Evolutionary conservation across 2,113 vertebrate species (phyloP), one percentile per base, ranked within the genome.

Genomic region (Thamnophis sirtalis): DNA sequence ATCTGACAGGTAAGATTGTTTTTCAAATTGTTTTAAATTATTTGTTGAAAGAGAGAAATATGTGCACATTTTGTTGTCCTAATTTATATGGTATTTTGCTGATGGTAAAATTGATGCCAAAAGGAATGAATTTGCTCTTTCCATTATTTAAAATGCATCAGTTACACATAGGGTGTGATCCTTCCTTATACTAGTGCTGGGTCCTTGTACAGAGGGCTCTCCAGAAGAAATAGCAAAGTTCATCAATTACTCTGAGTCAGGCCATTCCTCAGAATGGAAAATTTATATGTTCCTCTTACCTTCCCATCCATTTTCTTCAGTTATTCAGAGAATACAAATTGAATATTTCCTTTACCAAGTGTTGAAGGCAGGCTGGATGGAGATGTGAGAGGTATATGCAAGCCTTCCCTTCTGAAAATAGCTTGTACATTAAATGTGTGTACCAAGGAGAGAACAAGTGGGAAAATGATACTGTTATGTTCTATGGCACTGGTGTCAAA

Each of bases 1-100:
- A 58, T 93, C 93, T 93, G 94, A 58, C 96, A 98, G 98, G 98
- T 98, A 98, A 98, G 98, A 98, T 97, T 97, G 96, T 95, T 97
- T 98, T 98, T 98, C 97, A 97, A 97, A 97, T 98, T 98, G 97
- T 98, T 97, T 97, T 97, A 97, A 97, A 97, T 97, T 96, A 97
- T 97, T 98, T 98, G 97, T 97, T 90, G 91, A 90, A 9, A 68
- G 86, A 94, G 95, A 94, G 96, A 97, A 97, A 97, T 89, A 92
- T 86, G 85, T 98, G 97, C 95, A 93, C 96, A 95, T 97, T 97
- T 98, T 88, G 95, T 97, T 97, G 93, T 97, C 97, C 84, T 91
- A 95, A 96, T 97, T 97, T 96, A 97, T 97, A 96, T 97, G 97
- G 97, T 97, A 96, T 97, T 97, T 96, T 93, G 93, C 94, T 97